phyloP scores from a whole-genome alignment of 2,113 vertebrate genomes.

The Notarius quadriscutis region DNA sequence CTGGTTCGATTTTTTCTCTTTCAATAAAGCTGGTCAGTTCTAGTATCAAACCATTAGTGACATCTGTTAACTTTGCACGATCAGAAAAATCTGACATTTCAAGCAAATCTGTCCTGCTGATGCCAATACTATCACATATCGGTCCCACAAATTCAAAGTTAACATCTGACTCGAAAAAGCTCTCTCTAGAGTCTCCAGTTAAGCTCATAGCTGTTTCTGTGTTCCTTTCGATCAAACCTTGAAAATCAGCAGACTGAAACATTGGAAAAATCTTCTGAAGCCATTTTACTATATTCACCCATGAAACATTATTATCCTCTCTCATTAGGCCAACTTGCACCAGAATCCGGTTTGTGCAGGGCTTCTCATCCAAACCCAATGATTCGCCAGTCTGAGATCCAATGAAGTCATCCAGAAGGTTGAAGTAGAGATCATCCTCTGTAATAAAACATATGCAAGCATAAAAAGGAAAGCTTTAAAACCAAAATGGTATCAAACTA shows the following conservation, averaged over 20 bases:
- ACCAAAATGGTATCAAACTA: background rate
- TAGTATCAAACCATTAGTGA: slow-evolving; percentile 74
- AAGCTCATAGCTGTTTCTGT: slow-evolving; percentile 67
- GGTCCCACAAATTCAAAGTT: slow-evolving; percentile 78
- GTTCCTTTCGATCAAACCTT: slow-evolving; percentile 70
- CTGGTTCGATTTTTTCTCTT: slow-evolving; percentile 69
- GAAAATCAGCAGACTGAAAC: slow-evolving; percentile 69
- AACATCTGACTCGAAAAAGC: slow-evolving; percentile 67
- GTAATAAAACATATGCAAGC: slow-evolving; percentile 37
- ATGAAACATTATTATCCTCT: slow-evolving; percentile 71
- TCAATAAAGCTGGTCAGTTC: slow-evolving; percentile 70
- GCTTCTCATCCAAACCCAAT: slow-evolving; percentile 54
- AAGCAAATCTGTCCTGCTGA: slow-evolving; percentile 70
- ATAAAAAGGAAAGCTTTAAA: background rate
- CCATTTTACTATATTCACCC: slow-evolving; percentile 67
- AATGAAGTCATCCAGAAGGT: slow-evolving; percentile 70
- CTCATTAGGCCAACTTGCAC: slow-evolving; percentile 74
- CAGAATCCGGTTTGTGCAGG: slow-evolving; percentile 69
- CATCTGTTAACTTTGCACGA: slow-evolving; percentile 62
- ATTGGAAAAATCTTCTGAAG: slow-evolving; percentile 69
- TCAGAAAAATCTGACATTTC: slow-evolving; percentile 73
- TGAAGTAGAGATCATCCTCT: slow-evolving; percentile 74
- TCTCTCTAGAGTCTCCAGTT: slow-evolving; percentile 54
- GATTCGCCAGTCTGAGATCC: slow-evolving; percentile 69
- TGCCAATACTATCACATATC: slow-evolving; percentile 74